Conservation (phyloP, 2,113 vertebrate species). For the Aplodontia rufa region DNA sequence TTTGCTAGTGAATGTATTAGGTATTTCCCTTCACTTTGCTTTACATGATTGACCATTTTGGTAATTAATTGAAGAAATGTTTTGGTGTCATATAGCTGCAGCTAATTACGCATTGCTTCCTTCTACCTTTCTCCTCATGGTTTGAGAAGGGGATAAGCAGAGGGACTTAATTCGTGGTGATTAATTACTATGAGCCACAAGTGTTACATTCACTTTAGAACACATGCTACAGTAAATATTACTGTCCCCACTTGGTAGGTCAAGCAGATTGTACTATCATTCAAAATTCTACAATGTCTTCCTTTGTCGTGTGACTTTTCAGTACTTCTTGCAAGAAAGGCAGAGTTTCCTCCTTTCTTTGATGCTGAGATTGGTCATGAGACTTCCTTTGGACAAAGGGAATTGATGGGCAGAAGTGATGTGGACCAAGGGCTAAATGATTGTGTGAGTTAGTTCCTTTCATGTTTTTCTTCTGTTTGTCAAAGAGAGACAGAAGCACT, state of each 20-base stretch:
- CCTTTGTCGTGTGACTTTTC: not conserved
- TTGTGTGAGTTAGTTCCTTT: not conserved
- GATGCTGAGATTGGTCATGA: not conserved
- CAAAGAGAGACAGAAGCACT: not conserved
- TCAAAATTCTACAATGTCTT: not conserved
- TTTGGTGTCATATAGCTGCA: not conserved
- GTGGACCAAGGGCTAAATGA: not conserved
- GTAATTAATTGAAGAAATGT: not conserved
- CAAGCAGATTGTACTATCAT: not conserved
- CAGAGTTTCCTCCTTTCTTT: not conserved
- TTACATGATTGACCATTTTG: not conserved
- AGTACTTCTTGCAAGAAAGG: not conserved
- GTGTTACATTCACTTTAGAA: not conserved
- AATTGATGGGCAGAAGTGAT: not conserved
- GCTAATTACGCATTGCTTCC: not conserved
- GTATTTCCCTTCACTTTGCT: not conserved
- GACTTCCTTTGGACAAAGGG: not conserved
- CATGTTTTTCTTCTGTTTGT: not conserved
- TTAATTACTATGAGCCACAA: not conserved
- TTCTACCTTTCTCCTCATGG: not conserved
- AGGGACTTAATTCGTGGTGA: not conserved
- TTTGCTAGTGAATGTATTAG: not conserved
- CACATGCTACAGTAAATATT: not conserved
- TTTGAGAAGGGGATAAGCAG: not conserved
- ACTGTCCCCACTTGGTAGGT: not conserved